Conservation (phyloP, 35 echinoderm and acorn worm genomes). For the Apostichopus parvimensis region DNA sequence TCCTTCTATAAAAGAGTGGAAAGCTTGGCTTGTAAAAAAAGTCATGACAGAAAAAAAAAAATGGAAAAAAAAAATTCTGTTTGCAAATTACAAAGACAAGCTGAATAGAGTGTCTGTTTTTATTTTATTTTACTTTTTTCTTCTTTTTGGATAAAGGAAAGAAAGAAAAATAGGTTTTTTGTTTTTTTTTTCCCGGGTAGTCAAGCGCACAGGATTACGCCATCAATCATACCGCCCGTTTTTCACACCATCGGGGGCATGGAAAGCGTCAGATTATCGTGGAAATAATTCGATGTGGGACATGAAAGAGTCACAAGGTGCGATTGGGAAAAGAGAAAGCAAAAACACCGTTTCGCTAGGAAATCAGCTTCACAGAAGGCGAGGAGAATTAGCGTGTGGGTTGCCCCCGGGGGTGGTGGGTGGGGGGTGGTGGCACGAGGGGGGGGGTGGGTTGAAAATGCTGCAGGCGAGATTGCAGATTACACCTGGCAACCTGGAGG, state of each 20-base stretch:
- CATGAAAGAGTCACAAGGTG: too few relatives aligned
- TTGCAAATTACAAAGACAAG: neutral
- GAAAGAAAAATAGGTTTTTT: neutral
- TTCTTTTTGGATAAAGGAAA: neutral
- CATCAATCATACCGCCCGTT: neutral
- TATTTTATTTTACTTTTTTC: neutral
- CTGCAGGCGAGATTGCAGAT: too few relatives aligned
- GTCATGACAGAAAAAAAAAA: neutral
- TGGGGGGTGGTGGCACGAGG: too few relatives aligned
- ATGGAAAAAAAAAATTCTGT: neutral
- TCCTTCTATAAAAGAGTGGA: neutral
- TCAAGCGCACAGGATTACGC: neutral
- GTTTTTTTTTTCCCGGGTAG: neutral
- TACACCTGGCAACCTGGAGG: too few relatives aligned
- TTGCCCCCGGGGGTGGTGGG: too few relatives aligned
- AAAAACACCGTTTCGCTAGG: too few relatives aligned
- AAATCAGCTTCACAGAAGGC: too few relatives aligned
- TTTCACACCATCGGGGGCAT: neutral
- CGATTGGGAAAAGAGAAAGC: too few relatives aligned
- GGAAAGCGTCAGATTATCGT: neutral
- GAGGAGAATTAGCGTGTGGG: too few relatives aligned
- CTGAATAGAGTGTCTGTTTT: neutral
- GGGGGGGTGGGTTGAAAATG: too few relatives aligned
- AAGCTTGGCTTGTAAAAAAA: neutral
- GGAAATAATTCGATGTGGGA: neutral